These are phyloP conservation scores for Tetraodon nigroviridis DNA, from an alignment of 2,113 vertebrate species.

Conservation along the genomic window DNA sequence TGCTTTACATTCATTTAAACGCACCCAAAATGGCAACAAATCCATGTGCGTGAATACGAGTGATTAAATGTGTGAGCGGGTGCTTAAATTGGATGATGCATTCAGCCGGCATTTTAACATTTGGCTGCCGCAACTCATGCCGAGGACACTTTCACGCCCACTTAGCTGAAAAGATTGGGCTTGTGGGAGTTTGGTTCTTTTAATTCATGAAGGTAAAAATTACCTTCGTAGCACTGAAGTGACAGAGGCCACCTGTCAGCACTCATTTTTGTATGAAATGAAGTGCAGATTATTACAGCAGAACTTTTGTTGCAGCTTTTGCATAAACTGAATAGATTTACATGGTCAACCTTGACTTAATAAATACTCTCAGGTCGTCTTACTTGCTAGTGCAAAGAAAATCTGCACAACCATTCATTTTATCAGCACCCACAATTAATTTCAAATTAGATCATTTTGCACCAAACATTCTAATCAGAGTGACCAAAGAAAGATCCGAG, in stretches of 20 bases:
- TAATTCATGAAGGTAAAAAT: background rate
- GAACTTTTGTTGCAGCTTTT: slow-evolving; percentile 5
- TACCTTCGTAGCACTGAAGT: slow-evolving; percentile 1
- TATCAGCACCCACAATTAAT: slow-evolving; percentile 28
- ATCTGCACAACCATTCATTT: slow-evolving; percentile 5
- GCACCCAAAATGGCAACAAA: background rate
- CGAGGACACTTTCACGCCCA: slow-evolving; percentile 2
- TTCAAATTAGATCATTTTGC: slow-evolving; percentile 35
- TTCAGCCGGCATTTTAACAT: background rate
- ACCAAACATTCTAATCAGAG: slow-evolving; percentile 20
- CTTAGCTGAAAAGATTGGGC: background rate
- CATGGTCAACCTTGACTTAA: too few species aligned
- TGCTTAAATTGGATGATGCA: background rate
- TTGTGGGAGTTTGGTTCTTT: background rate
- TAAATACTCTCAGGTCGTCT: too few species aligned
- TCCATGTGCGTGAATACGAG: background rate
- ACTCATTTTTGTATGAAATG: background rate
- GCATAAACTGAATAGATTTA: too few species aligned
- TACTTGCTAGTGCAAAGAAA: too few species aligned
- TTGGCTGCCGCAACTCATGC: background rate
- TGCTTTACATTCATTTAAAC: background rate
- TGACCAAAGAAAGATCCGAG: slow-evolving; percentile 33
- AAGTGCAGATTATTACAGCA: background rate
- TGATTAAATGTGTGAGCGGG: background rate
- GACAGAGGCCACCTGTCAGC: slow-evolving; percentile 17